Conservation (phyloP, 2,888 invertebrate genomes). For the Plutella xylostella region DNA sequence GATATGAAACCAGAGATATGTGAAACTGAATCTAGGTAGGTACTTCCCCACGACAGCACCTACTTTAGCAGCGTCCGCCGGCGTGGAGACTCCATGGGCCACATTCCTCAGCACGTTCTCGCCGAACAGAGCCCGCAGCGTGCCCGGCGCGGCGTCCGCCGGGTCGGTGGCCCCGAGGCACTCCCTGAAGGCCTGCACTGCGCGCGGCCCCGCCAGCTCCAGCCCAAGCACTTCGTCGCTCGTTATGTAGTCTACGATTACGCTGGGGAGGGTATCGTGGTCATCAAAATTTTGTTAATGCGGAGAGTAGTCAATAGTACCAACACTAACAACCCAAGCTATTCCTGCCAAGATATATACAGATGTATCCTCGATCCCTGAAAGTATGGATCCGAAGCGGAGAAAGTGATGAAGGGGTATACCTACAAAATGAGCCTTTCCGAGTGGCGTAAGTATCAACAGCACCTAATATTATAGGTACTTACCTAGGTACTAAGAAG, state of each 20-base stretch:
- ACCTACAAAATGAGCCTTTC: too few relatives aligned
- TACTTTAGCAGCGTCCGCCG: slow-evolving; percentile 55
- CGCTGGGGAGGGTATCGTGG: slow-evolving; percentile 52
- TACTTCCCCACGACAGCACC: not conserved
- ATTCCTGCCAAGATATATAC: too few relatives aligned
- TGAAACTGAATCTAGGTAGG: not conserved
- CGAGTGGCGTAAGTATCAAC: too few relatives aligned
- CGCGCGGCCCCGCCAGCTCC: slow-evolving; percentile 78
- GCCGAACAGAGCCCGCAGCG: slow-evolving; percentile 75
- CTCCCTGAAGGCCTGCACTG: slow-evolving; percentile 73
- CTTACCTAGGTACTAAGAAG: too few relatives aligned
- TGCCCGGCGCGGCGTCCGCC: slow-evolving; percentile 68
- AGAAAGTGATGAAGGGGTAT: too few relatives aligned
- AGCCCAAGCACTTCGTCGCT: slow-evolving; percentile 80
- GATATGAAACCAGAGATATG: not conserved
- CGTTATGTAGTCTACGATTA: slow-evolving; percentile 74
- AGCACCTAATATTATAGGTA: too few relatives aligned
- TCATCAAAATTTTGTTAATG: too few relatives aligned
- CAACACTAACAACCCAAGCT: too few relatives aligned
- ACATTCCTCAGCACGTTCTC: slow-evolving; percentile 73
- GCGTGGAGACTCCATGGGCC: slow-evolving; percentile 77
- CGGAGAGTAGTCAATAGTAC: too few relatives aligned
- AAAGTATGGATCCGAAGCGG: too few relatives aligned
- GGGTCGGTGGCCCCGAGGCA: slow-evolving; percentile 76
- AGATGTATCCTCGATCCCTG: too few relatives aligned